phyloP scores from a whole-genome alignment of 1,140 invertebrate genomes.

The Chrysoperla carnea region DNA sequence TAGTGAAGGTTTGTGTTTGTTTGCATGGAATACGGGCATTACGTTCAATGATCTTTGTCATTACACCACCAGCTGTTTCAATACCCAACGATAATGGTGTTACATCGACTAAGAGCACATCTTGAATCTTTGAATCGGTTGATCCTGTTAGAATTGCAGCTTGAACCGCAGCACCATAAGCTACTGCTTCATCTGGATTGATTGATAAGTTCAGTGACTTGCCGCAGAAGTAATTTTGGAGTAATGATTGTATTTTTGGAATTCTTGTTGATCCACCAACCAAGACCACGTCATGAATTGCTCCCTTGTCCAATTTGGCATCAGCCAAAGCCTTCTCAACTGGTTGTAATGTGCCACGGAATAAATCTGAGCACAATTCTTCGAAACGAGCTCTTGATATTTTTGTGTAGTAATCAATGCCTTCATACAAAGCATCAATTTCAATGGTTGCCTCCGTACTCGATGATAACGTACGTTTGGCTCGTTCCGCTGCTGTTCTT shows the following conservation, averaged over 20 bases:
- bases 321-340: slow-evolving; percentile 43
- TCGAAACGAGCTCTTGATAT: slow-evolving; percentile 27
- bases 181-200: slow-evolving; percentile 30
- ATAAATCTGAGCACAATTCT: slow-evolving; percentile 28
- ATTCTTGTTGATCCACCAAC: slow-evolving; percentile 52
- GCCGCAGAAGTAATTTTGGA: slow-evolving; percentile 29
- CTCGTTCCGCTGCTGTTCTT: slow-evolving; percentile 37
- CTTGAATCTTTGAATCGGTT: slow-evolving; percentile 23
- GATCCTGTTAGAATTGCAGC: slow-evolving; percentile 27
- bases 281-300: slow-evolving; percentile 49
- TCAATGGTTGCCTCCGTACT: slow-evolving; percentile 29
- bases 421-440: slow-evolving; percentile 28
- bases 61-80: slow-evolving; percentile 34
- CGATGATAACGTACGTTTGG: slow-evolving; percentile 29
- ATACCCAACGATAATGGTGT: slow-evolving; percentile 36
- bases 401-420: slow-evolving; percentile 28
- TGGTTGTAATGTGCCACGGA: slow-evolving; percentile 29
- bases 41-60: slow-evolving; percentile 41
- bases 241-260: slow-evolving; percentile 29
- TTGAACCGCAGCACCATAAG: slow-evolving; percentile 29
- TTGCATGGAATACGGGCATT: slow-evolving; percentile 45
- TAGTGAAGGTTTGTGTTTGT: slow-evolving; percentile 41
- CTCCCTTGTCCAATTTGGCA: slow-evolving; percentile 44
- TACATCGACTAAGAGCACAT: slow-evolving; percentile 33
- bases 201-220: slow-evolving; percentile 30